Percentiles rank a stretch among this genome's conserved stretches.
Evolutionary conservation across 2,797 vertebrate species (phyloP).

Genomic region (Merluccius polli): DNA sequence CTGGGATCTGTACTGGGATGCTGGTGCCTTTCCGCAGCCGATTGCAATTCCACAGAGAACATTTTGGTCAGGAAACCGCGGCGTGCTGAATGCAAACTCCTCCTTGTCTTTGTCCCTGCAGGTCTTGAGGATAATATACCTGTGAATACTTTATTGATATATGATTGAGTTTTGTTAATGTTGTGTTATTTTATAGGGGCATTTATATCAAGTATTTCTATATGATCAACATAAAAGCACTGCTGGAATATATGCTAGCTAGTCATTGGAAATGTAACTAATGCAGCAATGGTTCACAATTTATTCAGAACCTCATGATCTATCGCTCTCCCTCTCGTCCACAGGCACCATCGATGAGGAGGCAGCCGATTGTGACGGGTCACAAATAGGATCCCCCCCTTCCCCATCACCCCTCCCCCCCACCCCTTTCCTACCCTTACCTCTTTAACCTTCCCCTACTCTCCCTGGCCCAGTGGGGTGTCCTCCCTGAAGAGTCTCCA

Average conservation of each 20-base stretch:
- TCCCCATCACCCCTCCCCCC: conserved; percentile 3
- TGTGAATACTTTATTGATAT: conserved; percentile 8
- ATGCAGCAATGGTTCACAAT: neutral
- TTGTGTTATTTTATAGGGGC: neutral
- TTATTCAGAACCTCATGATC: conserved; percentile 1
- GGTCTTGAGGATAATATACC: conserved; percentile 9
- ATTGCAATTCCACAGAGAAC: neutral
- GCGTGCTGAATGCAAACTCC: neutral
- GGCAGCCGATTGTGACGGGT: conserved; percentile 69
- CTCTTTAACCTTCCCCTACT: conserved; percentile 19
- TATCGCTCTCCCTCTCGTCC: conserved; percentile 31
- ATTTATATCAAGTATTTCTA: neutral
- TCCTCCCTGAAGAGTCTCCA: conserved; percentile 26
- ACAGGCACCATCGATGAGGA: conserved; percentile 79
- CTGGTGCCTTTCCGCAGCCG: neutral
- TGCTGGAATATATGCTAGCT: neutral
- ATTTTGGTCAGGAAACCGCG: neutral
- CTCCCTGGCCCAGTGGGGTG: conserved; percentile 38
- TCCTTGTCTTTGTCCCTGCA: neutral
- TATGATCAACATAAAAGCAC: neutral
- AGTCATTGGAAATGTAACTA: neutral
- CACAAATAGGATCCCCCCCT: conserved; percentile 53
- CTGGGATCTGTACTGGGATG: neutral
- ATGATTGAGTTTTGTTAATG: neutral
- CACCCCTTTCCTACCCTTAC: conserved; percentile 14